Evolutionary conservation across 2,113 vertebrate genomes (phyloP).

Genomic region (Zingel zingel): DNA sequence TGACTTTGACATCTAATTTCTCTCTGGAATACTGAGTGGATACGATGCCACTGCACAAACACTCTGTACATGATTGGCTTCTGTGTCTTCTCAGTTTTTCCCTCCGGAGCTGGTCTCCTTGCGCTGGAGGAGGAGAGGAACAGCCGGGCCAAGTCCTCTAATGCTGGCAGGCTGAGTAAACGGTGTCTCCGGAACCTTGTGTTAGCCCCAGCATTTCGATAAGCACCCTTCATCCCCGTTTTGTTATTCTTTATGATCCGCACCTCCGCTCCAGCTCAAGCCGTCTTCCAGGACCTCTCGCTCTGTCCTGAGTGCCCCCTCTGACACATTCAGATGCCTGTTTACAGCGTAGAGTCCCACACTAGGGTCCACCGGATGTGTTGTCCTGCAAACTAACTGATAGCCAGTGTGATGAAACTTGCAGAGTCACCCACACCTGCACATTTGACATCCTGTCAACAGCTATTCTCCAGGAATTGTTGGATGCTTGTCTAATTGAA

Average conservation of each 20-base stretch:
- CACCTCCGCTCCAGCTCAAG: slow-evolving; percentile 72
- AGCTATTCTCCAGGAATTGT: slow-evolving; percentile 50
- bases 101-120: slow-evolving; percentile 27
- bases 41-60: slow-evolving; percentile 27
- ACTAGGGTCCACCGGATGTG: neutral
- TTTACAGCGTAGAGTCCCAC: slow-evolving; percentile 11
- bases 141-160: slow-evolving; percentile 53
- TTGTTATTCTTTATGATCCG: slow-evolving; percentile 78
- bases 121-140: slow-evolving; percentile 29
- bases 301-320: slow-evolving; percentile 32
- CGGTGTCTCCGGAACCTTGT: slow-evolving; percentile 70
- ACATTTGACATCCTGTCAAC: slow-evolving; percentile 31
- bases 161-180: slow-evolving; percentile 78
- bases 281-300: slow-evolving; percentile 57
- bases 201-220: slow-evolving; percentile 68
- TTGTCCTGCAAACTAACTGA: slow-evolving; percentile 19
- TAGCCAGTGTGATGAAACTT: slow-evolving; percentile 3
- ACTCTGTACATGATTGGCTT: slow-evolving; percentile 36
- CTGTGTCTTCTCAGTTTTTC: slow-evolving; percentile 49
- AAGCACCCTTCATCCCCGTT: slow-evolving; percentile 73
- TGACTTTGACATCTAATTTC: slow-evolving; percentile 40
- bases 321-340: slow-evolving; percentile 7
- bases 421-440: neutral
- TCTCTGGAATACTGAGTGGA: slow-evolving; percentile 29
- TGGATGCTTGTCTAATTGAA: slow-evolving; percentile 16